Conservation (phyloP, 2,113 vertebrate species). For the Halcyon senegalensis region DNA sequence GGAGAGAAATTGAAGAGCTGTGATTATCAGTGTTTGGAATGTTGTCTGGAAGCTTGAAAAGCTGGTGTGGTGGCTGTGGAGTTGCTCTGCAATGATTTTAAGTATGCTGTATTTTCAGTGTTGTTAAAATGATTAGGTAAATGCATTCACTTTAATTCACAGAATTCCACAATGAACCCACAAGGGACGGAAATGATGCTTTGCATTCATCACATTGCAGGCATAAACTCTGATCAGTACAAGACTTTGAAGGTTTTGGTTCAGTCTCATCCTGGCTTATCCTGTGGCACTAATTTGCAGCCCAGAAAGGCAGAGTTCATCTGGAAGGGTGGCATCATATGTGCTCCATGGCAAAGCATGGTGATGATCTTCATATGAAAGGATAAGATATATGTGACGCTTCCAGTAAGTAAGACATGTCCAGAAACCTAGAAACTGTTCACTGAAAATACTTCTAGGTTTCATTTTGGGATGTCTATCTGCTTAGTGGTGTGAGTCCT, state of each 20-base stretch:
- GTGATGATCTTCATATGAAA: background rate
- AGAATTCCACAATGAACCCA: background rate
- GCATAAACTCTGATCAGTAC: background rate
- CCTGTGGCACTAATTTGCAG: background rate
- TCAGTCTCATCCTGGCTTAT: background rate
- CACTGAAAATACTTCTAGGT: background rate
- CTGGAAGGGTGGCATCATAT: background rate
- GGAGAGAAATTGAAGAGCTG: background rate
- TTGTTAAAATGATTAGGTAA: background rate
- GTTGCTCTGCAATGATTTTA: background rate
- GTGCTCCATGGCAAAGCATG: background rate
- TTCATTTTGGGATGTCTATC: background rate
- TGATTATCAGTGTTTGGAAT: background rate
- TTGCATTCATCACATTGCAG: background rate
- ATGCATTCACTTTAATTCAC: background rate
- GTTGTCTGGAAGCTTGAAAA: background rate
- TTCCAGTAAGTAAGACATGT: background rate
- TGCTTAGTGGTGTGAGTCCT: background rate
- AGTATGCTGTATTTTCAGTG: background rate
- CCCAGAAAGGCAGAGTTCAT: background rate
- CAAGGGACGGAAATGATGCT: background rate
- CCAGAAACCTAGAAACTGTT: background rate
- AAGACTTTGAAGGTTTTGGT: background rate
- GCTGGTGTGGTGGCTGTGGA: background rate
- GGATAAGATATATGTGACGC: background rate